Percentiles rank a stretch among this genome's conserved stretches.
These are phyloP conservation scores for Pteronura brasiliensis DNA, from an alignment of 2,113 vertebrate species.

Conservation along the genomic window DNA sequence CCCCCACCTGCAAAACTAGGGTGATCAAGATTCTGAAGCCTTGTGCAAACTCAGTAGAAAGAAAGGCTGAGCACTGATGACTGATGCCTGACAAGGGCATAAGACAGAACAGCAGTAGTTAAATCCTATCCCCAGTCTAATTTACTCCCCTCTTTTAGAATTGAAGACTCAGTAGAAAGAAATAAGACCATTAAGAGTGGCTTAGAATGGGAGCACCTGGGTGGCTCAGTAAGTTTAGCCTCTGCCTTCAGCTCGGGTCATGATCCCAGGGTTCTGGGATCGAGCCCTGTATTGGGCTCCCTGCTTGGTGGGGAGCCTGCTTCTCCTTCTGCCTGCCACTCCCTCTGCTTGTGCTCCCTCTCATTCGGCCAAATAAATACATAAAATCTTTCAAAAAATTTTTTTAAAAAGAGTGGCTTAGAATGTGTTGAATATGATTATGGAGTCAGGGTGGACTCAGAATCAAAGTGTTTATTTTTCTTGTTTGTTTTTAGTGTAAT, in stretches of 20 bases:
- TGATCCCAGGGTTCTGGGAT: too few relatives aligned
- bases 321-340: neutral
- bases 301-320: too few relatives aligned
- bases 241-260: too few relatives aligned
- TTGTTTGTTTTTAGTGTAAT: slow-evolving; percentile 21
- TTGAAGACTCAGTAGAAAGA: neutral
- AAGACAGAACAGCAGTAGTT: neutral
- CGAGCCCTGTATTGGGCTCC: too few relatives aligned
- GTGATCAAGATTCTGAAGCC: neutral
- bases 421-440: neutral
- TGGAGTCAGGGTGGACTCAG: neutral
- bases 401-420: neutral
- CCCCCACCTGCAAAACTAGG: neutral
- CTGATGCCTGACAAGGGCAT: neutral
- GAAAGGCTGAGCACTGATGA: neutral
- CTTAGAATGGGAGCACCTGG: neutral
- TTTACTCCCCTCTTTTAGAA: neutral
- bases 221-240: too few relatives aligned
- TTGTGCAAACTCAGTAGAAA: neutral
- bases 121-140: neutral
- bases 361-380: neutral
- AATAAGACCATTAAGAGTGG: neutral
- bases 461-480: neutral
- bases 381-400: neutral
- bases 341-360: neutral